A percentile compares a stretch with the other conserved stretches of the same genome.
Evolutionary conservation across 2,888 invertebrate genomes (phyloP).

Genomic region (Lithophane socia): DNA sequence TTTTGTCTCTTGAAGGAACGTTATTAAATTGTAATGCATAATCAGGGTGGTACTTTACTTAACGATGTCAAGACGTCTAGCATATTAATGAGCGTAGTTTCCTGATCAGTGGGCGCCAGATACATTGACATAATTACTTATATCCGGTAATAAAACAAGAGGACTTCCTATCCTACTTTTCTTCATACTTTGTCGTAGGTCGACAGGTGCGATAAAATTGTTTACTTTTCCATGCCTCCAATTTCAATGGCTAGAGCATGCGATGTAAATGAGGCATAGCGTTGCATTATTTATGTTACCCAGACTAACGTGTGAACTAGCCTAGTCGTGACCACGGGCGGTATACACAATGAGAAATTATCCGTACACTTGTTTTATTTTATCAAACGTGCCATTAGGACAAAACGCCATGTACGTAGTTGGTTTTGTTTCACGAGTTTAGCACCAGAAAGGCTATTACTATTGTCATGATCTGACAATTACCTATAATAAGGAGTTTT

Average conservation of each 20-base stretch:
- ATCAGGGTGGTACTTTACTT: constrained; percentile 33
- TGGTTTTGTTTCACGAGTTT: constrained; percentile 33
- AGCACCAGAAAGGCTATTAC: constrained; percentile 23
- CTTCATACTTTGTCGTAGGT: constrained; percentile 41
- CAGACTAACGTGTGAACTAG: constrained; percentile 63
- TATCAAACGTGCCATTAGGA: constrained; percentile 53
- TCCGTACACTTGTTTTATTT: constrained; percentile 51
- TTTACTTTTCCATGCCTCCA: constrained; percentile 50
- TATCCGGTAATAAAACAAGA: constrained; percentile 53
- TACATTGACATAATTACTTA: constrained; percentile 56
- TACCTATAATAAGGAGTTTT: constrained; percentile 21
- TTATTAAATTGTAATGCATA: constrained; percentile 51
- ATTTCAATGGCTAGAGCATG: constrained; percentile 45
- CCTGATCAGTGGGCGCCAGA: constrained; percentile 47
- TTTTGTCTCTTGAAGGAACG: constrained; percentile 33
- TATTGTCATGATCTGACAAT: constrained; percentile 38
- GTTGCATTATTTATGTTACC: constrained; percentile 60
- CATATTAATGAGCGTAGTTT: constrained; percentile 57
- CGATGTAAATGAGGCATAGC: constrained; percentile 52
- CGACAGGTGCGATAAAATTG: constrained; percentile 49
- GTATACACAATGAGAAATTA: constrained; percentile 50
- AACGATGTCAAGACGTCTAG: constrained; percentile 41
- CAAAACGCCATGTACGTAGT: constrained; percentile 26
- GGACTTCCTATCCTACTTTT: constrained; percentile 42
- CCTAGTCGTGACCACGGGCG: constrained; percentile 62